Evolutionary conservation across 1,140 invertebrate species (phyloP).

Genomic region (Tenebrio molitor): DNA sequence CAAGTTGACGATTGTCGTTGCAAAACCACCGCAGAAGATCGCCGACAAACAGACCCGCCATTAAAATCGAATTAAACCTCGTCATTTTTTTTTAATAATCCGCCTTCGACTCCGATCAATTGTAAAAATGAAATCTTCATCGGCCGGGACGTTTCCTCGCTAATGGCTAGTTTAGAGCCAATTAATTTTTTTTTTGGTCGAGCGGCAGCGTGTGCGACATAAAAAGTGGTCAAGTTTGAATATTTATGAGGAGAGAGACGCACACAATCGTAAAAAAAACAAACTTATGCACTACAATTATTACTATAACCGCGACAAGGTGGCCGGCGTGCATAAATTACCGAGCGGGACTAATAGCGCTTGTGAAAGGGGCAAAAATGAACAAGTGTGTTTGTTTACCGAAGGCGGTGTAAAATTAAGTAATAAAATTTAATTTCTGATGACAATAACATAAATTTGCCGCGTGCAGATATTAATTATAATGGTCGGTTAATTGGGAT

Average conservation of each 20-base stretch:
- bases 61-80: neutral
- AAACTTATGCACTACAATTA: slow-evolving; percentile 5
- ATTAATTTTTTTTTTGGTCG: neutral
- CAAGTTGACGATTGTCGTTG: neutral
- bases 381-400: slow-evolving; percentile 12
- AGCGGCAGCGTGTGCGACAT: neutral
- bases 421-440: slow-evolving; percentile 26
- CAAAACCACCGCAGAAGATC: neutral
- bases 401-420: slow-evolving; percentile 9
- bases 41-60: no score
- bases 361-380: slow-evolving; percentile 11
- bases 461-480: slow-evolving; percentile 21
- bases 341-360: neutral
- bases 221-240: slow-evolving; percentile 14
- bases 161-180: slow-evolving; percentile 4
- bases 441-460: slow-evolving; percentile 21
- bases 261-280: neutral
- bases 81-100: neutral
- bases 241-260: slow-evolving; percentile 25
- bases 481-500: slow-evolving; percentile 21
- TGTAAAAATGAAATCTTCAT: slow-evolving; percentile 16
- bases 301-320: neutral
- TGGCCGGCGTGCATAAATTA: neutral
- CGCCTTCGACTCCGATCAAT: no score
- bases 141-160: neutral